phyloP scores from a whole-genome alignment of 2,797 vertebrate genomes.

The Myotis findleyi region DNA sequence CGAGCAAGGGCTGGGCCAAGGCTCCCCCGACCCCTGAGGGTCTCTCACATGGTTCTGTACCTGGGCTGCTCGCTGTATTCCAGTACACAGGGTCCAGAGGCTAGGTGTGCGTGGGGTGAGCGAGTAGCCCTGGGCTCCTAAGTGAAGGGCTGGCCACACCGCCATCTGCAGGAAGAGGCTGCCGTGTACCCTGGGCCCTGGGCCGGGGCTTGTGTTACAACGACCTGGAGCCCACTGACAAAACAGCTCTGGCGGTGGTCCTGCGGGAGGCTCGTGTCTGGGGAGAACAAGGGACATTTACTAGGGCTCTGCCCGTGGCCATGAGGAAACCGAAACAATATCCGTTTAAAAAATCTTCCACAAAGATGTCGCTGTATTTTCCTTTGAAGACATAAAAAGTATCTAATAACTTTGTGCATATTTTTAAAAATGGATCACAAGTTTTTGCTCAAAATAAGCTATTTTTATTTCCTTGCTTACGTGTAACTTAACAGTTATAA shows the following conservation, averaged over 20 bases:
- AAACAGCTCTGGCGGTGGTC: not conserved
- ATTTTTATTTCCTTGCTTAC: slow-evolving; percentile 61
- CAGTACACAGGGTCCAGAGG: not conserved
- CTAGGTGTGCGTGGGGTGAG: not conserved
- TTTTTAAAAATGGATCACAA: slow-evolving; percentile 19
- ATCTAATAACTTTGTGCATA: slow-evolving; percentile 32
- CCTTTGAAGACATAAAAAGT: slow-evolving; percentile 57
- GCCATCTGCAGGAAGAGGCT: not conserved
- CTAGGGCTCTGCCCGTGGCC: not conserved
- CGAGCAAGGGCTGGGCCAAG: not conserved
- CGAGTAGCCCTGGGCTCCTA: not conserved
- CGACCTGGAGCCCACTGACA: not conserved
- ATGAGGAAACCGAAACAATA: slow-evolving; percentile 25
- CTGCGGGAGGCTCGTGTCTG: not conserved
- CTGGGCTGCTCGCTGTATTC: not conserved
- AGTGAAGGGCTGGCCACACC: not conserved
- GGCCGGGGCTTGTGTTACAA: not conserved
- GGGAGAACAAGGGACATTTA: slow-evolving; percentile 15
- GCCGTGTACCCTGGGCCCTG: not conserved
- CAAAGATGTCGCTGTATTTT: slow-evolving; percentile 51
- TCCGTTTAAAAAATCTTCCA: slow-evolving; percentile 49
- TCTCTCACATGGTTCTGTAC: not conserved
- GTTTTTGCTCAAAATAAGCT: slow-evolving; percentile 31
- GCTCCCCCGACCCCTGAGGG: not conserved
- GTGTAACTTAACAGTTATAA: slow-evolving; percentile 57